Evolutionary conservation across 1,140 invertebrate genomes (phyloP).

Genomic region (Drosophila pandora): DNA sequence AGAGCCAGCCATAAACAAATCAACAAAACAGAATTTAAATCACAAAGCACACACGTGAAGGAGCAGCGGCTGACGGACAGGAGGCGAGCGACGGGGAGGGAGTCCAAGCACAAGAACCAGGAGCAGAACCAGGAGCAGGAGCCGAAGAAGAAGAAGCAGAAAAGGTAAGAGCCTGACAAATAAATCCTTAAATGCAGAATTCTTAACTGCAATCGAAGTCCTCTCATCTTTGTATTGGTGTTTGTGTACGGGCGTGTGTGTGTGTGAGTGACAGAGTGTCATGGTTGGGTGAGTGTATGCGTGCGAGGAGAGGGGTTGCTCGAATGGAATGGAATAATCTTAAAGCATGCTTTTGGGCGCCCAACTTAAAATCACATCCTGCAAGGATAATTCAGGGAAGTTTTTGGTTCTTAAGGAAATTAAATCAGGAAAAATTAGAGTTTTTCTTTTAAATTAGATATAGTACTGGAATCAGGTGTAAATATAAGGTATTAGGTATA

Average conservation of each 20-base stretch:
- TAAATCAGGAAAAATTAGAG: too few species aligned
- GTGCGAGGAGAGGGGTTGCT: constrained; percentile 8
- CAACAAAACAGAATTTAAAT: constrained; percentile 35
- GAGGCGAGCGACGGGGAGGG: neutral
- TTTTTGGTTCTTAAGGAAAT: too few species aligned
- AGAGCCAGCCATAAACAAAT: constrained; percentile 35
- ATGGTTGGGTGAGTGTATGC: too few species aligned
- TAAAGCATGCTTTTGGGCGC: constrained; percentile 27
- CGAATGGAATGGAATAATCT: constrained; percentile 6
- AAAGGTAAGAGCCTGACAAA: constrained; percentile 22
- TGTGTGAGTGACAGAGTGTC: neutral
- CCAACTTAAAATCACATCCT: constrained; percentile 6
- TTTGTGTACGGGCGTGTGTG: neutral
- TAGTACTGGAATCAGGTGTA: too few species aligned
- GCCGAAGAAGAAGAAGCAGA: constrained; percentile 6
- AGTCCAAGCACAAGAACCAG: constrained; percentile 3
- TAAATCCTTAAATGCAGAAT: constrained; percentile 22
- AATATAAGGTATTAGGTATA: too few species aligned
- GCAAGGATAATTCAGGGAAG: neutral
- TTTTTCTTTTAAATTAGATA: too few species aligned
- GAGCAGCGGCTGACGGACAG: neutral
- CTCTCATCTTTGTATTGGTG: constrained; percentile 2
- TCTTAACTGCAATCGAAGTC: neutral
- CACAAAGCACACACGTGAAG: constrained; percentile 31
- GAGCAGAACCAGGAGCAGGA: neutral